These are phyloP conservation scores for Arenaria interpres DNA, from an alignment of 2,113 vertebrate genomes.

Conservation along the genomic window DNA sequence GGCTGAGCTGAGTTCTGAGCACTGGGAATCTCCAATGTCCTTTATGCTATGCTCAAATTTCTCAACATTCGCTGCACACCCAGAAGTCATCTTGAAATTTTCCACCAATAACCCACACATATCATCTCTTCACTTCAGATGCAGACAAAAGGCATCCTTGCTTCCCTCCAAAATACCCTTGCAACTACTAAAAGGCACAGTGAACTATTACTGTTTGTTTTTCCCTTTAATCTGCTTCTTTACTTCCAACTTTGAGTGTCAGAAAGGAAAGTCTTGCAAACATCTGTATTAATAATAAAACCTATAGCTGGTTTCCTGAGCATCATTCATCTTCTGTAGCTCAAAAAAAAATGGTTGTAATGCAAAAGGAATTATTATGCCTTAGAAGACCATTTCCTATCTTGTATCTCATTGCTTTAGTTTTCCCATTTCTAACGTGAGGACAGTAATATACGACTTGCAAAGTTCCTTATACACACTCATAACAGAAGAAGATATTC, in stretches of 20 bases:
- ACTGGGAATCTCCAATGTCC: neutral
- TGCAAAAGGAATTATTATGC: neutral
- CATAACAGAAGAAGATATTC: neutral
- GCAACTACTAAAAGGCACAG: neutral
- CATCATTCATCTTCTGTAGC: neutral
- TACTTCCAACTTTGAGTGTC: neutral
- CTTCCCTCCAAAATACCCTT: neutral
- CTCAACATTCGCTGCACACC: rapidly evolving
- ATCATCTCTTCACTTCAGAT: neutral
- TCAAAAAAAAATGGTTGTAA: neutral
- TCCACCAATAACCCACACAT: neutral
- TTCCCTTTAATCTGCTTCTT: neutral
- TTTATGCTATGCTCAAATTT: neutral
- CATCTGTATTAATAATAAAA: neutral
- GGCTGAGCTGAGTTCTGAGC: neutral
- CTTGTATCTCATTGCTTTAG: neutral
- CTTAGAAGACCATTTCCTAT: neutral
- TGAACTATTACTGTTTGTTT: neutral
- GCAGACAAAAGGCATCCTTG: neutral
- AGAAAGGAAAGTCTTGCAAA: neutral
- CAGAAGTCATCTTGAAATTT: neutral
- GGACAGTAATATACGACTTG: neutral
- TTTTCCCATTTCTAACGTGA: neutral
- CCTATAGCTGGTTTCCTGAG: neutral
- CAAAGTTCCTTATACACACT: neutral